Evolutionary conservation across 2,113 vertebrate genomes (phyloP), one percentile per base, ranked within the genome.

Genomic region (Geococcyx californianus): DNA sequence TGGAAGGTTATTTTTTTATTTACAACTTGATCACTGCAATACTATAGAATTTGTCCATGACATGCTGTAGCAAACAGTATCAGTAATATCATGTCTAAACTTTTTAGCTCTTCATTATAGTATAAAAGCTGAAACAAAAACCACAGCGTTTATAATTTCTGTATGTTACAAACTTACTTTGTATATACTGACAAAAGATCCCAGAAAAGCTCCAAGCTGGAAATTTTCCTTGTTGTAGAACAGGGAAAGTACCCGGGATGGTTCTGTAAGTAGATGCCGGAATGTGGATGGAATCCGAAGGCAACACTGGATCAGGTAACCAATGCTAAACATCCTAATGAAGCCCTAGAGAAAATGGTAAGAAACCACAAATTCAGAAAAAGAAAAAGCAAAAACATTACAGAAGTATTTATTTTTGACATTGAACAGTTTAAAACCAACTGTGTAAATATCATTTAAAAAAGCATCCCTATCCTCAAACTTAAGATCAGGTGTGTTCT

Each of bases 171-270:
- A 89, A 29, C 97, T 97, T 98, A 99, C 99, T 99, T 99, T 99
- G 97, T 99, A 99, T 97, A 99, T 99, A 97, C 99, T 99, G 97
- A 99, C 99, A 16, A 99, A 99, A 77, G 99, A 99, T 49, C 99
- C 99, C 17, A 99, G 98, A 90, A 99, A 99, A 78, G 99, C 99
- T 40, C 99, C 99, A 0, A 99, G 98, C 92, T 99, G 99, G 96
- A 99, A 99, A 97, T 99, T 99, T 89, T 99, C 99, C 95, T 99
- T 99, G 97, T 99, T 99, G 98, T 99, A 99, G 97, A 99, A 99
- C 74, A 99, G 98, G 7, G 99, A 99, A 45, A 99, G 94, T 12
- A 99, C 97, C 15, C 98, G 97, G 11, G 99, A 99, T 4, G 99
- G 99, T 84, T 99, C 98, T 67, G 99, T 99, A 96, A 99, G 99